Conservation (phyloP, 2,888 invertebrate species). For the Ornithoptera priamus region DNA sequence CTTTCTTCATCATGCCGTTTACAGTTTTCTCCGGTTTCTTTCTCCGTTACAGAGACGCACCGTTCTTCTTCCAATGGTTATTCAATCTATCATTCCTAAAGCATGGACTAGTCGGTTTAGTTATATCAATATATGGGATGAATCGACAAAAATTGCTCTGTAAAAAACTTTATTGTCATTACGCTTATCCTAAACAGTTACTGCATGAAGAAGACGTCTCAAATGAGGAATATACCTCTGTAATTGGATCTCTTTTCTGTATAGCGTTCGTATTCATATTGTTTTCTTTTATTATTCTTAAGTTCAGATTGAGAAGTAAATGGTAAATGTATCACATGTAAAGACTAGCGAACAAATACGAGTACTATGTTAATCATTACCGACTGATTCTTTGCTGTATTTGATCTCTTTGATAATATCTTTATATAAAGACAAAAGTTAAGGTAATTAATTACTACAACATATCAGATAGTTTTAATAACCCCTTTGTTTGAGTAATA, state of each 20-base stretch:
- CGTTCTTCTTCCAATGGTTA: constrained; percentile 88
- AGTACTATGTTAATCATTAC: constrained; percentile 6
- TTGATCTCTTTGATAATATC: constrained; percentile 8
- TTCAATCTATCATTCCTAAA: constrained; percentile 94
- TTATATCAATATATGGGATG: constrained; percentile 91
- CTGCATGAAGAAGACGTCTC: constrained; percentile 87
- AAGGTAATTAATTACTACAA: neutral
- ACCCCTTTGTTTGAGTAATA: neutral
- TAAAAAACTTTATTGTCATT: constrained; percentile 87
- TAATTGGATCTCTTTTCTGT: constrained; percentile 82
- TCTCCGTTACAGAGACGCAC: constrained; percentile 90
- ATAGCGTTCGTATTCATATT: constrained; percentile 83
- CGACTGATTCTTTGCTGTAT: constrained; percentile 17
- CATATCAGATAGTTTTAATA: neutral
- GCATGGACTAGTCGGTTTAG: constrained; percentile 91
- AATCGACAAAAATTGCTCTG: constrained; percentile 87
- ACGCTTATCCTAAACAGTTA: constrained; percentile 84
- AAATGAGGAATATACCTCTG: constrained; percentile 82
- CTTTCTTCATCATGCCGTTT: constrained; percentile 92
- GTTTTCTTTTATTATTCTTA: constrained; percentile 84
- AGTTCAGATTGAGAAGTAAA: constrained; percentile 80
- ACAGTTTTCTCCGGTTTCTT: constrained; percentile 96
- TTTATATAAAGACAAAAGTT: neutral
- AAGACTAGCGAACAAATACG: neutral
- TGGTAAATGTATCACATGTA: constrained; percentile 48